phyloP scores from a whole-genome alignment of 92 coral and sea anemone species.

The Palythoa heliodiscus region DNA sequence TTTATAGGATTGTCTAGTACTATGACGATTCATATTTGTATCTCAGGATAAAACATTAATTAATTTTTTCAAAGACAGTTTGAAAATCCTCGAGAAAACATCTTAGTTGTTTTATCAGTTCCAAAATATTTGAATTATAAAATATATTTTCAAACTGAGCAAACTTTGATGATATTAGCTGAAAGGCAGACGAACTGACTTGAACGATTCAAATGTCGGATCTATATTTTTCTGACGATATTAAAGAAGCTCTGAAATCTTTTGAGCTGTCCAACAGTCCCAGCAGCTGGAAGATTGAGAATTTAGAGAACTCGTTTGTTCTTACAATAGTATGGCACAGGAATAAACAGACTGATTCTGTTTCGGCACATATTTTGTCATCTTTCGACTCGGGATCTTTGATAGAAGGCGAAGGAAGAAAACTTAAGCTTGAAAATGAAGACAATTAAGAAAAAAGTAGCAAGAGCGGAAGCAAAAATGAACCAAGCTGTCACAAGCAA shows the following conservation, averaged over 20 bases:
- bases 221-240: conserved; percentile 9
- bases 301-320: conserved; percentile 5
- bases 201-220: not conserved
- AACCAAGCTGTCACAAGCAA: not conserved
- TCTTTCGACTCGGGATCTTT: not conserved
- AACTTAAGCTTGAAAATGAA: not conserved
- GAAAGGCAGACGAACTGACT: not conserved
- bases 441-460: not conserved
- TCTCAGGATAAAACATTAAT: not conserved
- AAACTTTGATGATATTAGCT: not conserved
- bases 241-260: conserved; percentile 15
- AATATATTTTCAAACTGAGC: not conserved
- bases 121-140: not conserved
- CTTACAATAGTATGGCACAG: conserved; percentile 33
- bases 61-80: not conserved
- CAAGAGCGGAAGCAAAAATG: not conserved
- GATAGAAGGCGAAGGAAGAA: not conserved
- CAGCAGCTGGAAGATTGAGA: conserved; percentile 26
- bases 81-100: not conserved
- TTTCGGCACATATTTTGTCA: not conserved
- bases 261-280: conserved; percentile 12
- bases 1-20: not conserved
- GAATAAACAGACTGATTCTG: not conserved
- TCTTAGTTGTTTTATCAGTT: not conserved
- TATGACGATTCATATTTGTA: not conserved